Evolutionary conservation across 1,140 invertebrate genomes (phyloP).

Genomic region (Liolophura sinensis): DNA sequence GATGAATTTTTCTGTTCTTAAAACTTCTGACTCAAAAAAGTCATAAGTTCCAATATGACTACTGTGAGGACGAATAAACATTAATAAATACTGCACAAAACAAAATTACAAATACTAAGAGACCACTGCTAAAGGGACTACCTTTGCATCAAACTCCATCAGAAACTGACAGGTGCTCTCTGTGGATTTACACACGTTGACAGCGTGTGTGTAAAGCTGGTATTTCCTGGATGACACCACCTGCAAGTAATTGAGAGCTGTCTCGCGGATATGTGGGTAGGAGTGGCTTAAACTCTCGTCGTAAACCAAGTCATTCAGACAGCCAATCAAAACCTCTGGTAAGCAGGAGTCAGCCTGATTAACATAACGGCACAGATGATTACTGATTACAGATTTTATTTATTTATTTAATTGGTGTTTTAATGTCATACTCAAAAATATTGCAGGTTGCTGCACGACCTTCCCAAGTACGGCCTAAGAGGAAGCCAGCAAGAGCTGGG

Average conservation of each 20-base stretch:
- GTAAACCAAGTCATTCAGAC: constrained; percentile 22
- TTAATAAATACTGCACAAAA: too few relatives aligned
- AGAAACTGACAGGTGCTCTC: constrained; percentile 42
- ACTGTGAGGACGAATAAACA: too few relatives aligned
- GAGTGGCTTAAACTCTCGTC: constrained; percentile 39
- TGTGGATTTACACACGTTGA: constrained; percentile 37
- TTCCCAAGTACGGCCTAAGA: too few relatives aligned
- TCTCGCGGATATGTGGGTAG: constrained; percentile 32
- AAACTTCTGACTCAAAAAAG: background rate
- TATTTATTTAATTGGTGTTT: too few relatives aligned
- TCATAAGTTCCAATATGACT: too few relatives aligned
- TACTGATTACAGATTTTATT: too few relatives aligned
- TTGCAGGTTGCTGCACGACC: too few relatives aligned
- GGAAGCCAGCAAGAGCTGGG: too few relatives aligned
- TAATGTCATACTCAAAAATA: too few relatives aligned
- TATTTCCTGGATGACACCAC: constrained; percentile 24
- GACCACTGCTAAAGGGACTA: background rate
- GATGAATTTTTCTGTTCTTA: background rate
- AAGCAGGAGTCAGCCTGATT: constrained; percentile 4
- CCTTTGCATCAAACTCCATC: constrained; percentile 11
- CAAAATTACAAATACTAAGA: too few relatives aligned
- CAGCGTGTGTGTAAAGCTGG: constrained; percentile 21
- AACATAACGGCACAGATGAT: background rate
- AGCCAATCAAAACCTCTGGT: constrained; percentile 2
- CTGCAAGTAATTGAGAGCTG: constrained; percentile 28